These are phyloP conservation scores for Serilophus lunatus DNA, from an alignment of 2,113 vertebrate genomes.

Conservation along the genomic window DNA sequence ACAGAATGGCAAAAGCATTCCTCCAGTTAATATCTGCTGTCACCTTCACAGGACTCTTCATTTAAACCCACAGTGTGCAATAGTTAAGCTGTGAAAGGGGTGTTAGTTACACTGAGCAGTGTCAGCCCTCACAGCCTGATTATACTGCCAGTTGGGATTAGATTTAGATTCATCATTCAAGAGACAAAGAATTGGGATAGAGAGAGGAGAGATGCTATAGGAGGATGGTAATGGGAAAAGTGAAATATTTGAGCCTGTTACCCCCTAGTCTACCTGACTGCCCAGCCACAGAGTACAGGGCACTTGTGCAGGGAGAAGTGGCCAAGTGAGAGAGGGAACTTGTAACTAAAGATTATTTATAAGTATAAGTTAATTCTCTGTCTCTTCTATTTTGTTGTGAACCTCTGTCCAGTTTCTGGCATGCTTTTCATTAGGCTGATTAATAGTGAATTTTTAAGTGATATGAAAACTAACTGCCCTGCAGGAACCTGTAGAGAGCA, in stretches of 20 bases:
- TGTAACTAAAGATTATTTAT: slow-evolving; percentile 67
- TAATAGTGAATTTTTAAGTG: slow-evolving; percentile 53
- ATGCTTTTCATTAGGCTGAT: slow-evolving; percentile 61
- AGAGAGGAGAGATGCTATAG: not conserved
- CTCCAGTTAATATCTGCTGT: not conserved
- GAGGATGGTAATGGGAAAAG: not conserved
- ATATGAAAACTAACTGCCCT: slow-evolving; percentile 53
- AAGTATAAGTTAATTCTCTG: slow-evolving; percentile 69
- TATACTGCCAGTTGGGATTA: not conserved
- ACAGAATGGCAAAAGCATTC: not conserved
- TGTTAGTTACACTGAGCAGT: not conserved
- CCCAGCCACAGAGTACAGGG: slow-evolving; percentile 4
- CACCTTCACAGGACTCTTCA: not conserved
- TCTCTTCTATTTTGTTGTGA: slow-evolving; percentile 67
- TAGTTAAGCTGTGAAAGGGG: not conserved
- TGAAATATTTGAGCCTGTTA: slow-evolving; percentile 3
- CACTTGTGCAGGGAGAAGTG: slow-evolving; percentile 30
- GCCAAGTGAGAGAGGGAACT: slow-evolving; percentile 45
- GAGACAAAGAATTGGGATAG: not conserved
- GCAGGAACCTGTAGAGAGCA: slow-evolving; percentile 32
- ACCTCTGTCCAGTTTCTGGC: slow-evolving; percentile 60
- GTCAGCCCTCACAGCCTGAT: not conserved
- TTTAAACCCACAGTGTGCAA: not conserved
- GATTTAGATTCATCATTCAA: not conserved
- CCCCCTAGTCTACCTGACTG: not conserved